Base-by-base conservation (phyloP, 2,113 vertebrate species). In the Pygathrix nemaeus region DNA sequence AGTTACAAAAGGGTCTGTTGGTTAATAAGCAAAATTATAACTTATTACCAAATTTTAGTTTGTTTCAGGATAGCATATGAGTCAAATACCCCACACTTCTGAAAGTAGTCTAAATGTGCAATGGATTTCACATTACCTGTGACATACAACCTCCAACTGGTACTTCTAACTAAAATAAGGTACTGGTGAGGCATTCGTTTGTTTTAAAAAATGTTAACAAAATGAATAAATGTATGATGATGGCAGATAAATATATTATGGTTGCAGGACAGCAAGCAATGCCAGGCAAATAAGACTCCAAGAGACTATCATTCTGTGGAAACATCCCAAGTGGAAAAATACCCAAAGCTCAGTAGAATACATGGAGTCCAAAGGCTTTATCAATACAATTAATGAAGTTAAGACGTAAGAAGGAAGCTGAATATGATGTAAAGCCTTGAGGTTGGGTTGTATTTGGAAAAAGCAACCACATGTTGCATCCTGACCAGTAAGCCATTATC, bases 1-100 rank as follows among this genome's bases (percentile, higher is more conserved):
- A 96, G 48, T 90, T 87, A 88, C 32, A 66, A 94, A 81, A 78
- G 17, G 1, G 17, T 90, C 52, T 59, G 17, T 13, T 82, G 40
- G 75, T 75, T 92, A 94, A 75, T 93, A 57, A 90, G 23, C 25
- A 83, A 94, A 68, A 80, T 94, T 80, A 81, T 80, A n/a, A 96
- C 80, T 95, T 94, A 92, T 21, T 76, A 64, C 50, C 55, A 88
- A 84, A 87, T 35, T 85, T 78, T 43, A 83, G 30, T 88, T 92
- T 92, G 68, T 96, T 90, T 88, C 57, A 76, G 70, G 81, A 76
- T 94, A 81, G 85, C 61, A 85, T 32, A 55, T 93, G 48, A 61
- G 52, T 90, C 52, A 94, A 90, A 45, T 72, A 20, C 12, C 86
- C 30, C 88, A 21, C 91, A 43, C 3, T 32, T 70, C 50, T 43